Evolutionary conservation across 2,113 vertebrate species (phyloP).

Genomic region (Brienomyrus brachyistius): DNA sequence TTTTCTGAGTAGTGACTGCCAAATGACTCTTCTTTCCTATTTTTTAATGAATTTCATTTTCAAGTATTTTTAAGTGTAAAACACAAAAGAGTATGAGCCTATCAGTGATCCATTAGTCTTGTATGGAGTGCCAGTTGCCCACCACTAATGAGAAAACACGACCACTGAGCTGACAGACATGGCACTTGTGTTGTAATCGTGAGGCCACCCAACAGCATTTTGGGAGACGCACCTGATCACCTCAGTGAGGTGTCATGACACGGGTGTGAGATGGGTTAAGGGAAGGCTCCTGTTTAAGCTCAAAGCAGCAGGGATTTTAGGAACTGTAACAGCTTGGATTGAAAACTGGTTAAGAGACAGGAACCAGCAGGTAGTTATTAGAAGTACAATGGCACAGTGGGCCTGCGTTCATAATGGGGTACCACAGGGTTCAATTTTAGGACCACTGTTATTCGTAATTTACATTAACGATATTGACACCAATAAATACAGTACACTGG

Average conservation of each 20-base stretch:
- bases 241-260: slow-evolving; percentile 37
- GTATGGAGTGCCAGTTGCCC: slow-evolving; percentile 31
- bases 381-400: too few species aligned
- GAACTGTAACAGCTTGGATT: too few species aligned
- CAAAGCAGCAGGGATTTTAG: too few species aligned
- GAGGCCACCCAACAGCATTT: background rate
- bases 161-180: slow-evolving; percentile 31
- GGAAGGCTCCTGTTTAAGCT: background rate
- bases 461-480: too few species aligned
- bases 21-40: slow-evolving; percentile 14
- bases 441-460: too few species aligned
- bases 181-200: slow-evolving; percentile 26
- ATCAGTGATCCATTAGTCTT: slow-evolving; percentile 30
- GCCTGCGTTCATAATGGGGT: too few species aligned
- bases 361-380: too few species aligned
- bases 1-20: slow-evolving; percentile 5
- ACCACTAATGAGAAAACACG: slow-evolving; percentile 26
- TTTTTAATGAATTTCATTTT: background rate
- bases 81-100: slow-evolving; percentile 6
- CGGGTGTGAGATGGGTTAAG: background rate
- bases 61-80: slow-evolving; percentile 6
- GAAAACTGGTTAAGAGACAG: too few species aligned
- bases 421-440: too few species aligned
- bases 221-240: slow-evolving; percentile 22
- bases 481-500: too few species aligned